Conservation (phyloP, 2,888 invertebrate species). For the Clistopyga incitator region DNA sequence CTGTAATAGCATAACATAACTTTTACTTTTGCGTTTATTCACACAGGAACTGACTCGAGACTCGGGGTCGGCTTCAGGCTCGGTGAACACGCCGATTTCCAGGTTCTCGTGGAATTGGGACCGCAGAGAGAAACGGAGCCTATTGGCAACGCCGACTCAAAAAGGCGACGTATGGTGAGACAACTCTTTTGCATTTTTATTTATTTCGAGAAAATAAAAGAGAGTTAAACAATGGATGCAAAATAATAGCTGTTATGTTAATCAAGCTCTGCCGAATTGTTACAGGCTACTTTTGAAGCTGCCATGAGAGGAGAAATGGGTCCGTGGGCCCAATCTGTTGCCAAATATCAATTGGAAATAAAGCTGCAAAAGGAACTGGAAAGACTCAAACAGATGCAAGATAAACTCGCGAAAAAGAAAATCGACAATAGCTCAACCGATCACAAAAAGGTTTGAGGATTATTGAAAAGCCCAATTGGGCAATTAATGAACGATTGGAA, state of each 20-base stretch:
- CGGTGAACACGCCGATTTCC: slow-evolving; percentile 93
- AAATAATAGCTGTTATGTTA: slow-evolving; percentile 11
- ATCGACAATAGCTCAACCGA: slow-evolving; percentile 36
- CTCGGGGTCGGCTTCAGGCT: slow-evolving; percentile 92
- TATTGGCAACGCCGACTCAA: slow-evolving; percentile 85
- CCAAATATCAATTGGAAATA: slow-evolving; percentile 78
- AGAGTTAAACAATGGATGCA: neutral
- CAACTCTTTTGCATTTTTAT: neutral
- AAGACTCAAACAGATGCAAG: slow-evolving; percentile 70
- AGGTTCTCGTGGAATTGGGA: slow-evolving; percentile 90
- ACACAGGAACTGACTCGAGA: slow-evolving; percentile 91
- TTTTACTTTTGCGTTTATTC: slow-evolving; percentile 49
- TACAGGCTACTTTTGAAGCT: slow-evolving; percentile 75
- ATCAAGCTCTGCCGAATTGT: slow-evolving; percentile 6
- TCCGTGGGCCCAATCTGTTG: slow-evolving; percentile 80
- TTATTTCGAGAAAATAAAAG: neutral
- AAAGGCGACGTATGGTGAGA: slow-evolving; percentile 74
- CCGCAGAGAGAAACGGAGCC: slow-evolving; percentile 91
- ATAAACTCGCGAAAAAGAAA: slow-evolving; percentile 63
- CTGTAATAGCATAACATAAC: slow-evolving; percentile 44
- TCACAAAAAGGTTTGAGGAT: slow-evolving; percentile 51
- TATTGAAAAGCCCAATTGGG: neutral
- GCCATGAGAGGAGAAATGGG: slow-evolving; percentile 82
- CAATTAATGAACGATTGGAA: neutral
- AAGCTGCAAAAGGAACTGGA: slow-evolving; percentile 76